Evolutionary conservation across 37 sponge, comb jelly and placozoan genomes (phyloP).

Genomic region (Theonella swinhoei): DNA sequence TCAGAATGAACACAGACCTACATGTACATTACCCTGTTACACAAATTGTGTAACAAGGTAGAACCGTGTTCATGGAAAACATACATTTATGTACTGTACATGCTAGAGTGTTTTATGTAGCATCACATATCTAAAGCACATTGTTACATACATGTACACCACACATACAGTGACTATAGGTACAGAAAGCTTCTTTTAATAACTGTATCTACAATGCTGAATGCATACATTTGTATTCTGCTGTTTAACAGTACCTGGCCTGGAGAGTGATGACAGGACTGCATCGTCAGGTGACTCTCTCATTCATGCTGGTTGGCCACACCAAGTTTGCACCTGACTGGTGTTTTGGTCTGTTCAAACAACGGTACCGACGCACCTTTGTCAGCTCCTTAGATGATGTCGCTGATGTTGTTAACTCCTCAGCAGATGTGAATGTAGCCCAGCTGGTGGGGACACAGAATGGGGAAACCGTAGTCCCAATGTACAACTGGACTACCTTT

Average conservation of each 20-base stretch:
- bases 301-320: neutral
- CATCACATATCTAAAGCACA: too few species aligned
- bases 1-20: neutral
- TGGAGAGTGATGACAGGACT: neutral
- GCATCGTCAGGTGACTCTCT: neutral
- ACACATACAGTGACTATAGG: too few species aligned
- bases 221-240: too few species aligned
- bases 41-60: too few species aligned
- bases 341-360: neutral
- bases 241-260: neutral
- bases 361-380: neutral
- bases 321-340: neutral
- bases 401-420: neutral
- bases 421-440: neutral
- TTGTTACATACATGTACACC: too few species aligned
- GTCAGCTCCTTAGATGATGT: too few species aligned
- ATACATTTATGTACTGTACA: too few species aligned
- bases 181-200: too few species aligned
- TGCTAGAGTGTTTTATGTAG: too few species aligned
- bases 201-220: too few species aligned
- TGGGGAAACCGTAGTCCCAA: neutral
- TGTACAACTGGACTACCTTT: conserved; percentile 6
- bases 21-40: neutral
- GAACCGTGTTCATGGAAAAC: too few species aligned
- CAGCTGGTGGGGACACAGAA: conserved; percentile 2